Base-by-base conservation (phyloP, 2,888 invertebrate species). In the Noctua janthe region DNA sequence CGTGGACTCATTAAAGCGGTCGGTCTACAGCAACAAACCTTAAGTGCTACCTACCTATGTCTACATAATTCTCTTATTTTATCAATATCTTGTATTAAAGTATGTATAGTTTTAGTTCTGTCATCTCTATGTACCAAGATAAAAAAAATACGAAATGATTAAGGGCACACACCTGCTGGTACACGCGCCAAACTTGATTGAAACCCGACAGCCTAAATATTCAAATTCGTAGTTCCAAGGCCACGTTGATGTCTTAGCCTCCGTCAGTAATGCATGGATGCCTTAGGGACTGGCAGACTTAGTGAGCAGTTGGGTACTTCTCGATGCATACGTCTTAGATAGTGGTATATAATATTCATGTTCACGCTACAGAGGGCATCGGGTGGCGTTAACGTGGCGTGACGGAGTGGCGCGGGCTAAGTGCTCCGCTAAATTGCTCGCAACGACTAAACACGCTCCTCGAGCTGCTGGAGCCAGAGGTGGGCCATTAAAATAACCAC, bases 401-500 rank as follows among this genome's bases (percentile, higher is more conserved):
- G 94, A 93, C 94, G 92, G 91, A 93, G 93, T 92, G 90, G 90
- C 89, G 78, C 88, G 88, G 91, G 91, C 92, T 94, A 94, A 95
- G 94, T 94, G 94, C 94, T 94, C 85, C 89, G 91, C 91, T 94
- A 94, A 95, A 95, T 94, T 94, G 93, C 92, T 93, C 92, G 91
- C 91, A 90, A 91, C 92, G 91, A 90, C 93, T 91, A 91, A 92
- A 91, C 89, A 88, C 83, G 88, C 86, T 88, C 85, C 87, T 87
- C 82, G 74, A 84, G 85, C 87, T 83, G 84, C 79, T 85, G 75
- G 74, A 82, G 80, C 70, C 66, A 76, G 83, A 66, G 71, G 75
- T 49, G 83, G 76, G 85, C 84, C 87, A 90, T 83, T 82, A 87
- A 87, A 88, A 86, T 80, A 82, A 76, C 62, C 81, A 78, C 79